Evolutionary conservation across 1,140 invertebrate genomes (phyloP).

Genomic region (Atta colombica): DNA sequence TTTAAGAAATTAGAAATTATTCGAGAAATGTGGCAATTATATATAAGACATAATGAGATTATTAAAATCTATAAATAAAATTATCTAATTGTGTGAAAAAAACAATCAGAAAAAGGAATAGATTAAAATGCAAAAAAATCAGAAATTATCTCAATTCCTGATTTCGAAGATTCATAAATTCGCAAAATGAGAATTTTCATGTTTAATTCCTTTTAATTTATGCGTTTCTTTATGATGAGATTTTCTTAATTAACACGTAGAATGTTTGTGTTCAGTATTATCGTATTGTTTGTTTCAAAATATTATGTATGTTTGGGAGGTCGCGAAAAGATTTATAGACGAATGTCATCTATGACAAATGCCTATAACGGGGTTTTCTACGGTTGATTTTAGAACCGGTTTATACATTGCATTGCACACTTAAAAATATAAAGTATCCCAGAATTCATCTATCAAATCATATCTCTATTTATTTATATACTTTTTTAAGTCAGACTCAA

Average conservation of each 20-base stretch:
- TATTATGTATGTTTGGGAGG: not conserved
- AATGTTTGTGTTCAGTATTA: not conserved
- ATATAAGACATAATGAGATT: not conserved
- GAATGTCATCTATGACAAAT: not conserved
- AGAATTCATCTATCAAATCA: not conserved
- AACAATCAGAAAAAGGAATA: not conserved
- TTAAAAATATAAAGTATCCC: not conserved
- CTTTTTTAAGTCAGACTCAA: not conserved
- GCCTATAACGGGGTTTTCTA: constrained; percentile 21
- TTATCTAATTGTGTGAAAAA: not conserved
- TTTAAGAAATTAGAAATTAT: not conserved
- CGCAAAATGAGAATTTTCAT: not conserved
- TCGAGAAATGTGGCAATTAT: not conserved
- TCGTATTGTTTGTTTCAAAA: not conserved
- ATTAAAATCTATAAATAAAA: constrained; percentile 4
- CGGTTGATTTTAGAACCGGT: constrained; percentile 15
- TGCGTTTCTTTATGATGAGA: not conserved
- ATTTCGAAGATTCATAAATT: constrained; percentile 1
- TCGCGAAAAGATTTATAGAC: not conserved
- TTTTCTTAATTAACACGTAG: not conserved
- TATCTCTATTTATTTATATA: not conserved
- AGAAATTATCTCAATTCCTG: not conserved
- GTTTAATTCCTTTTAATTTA: constrained; percentile 23
- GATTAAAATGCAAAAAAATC: not conserved
- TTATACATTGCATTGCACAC: not conserved